Evolutionary conservation across 2,113 vertebrate genomes (phyloP), one percentile per base, ranked within the genome.

Genomic region (Ardeotis arabs): DNA sequence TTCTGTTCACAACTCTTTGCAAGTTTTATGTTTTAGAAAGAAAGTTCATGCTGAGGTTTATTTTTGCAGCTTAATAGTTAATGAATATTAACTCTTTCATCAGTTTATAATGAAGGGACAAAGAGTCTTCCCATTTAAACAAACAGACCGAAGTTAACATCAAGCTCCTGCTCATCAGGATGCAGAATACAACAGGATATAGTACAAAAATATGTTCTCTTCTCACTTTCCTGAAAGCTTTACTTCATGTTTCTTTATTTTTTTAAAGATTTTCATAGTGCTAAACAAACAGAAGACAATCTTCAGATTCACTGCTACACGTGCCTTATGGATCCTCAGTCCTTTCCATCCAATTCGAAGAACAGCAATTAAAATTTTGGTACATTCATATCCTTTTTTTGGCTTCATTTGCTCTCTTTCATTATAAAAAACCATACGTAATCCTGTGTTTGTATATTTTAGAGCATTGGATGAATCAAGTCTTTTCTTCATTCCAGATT

Each of bases 341-440:
- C 99, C 99, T 56, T 99, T 99, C 96, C 98, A 99, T 95, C 98
- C 96, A 10, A 90, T 99, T 96, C 97, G 99, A 98, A 98, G 99
- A 97, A 89, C 97, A 58, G 98, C 98, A 96, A 99, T 99, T 98
- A 99, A 97, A 98, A 98, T 99, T 98, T 99, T 99, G 76, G 95
- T 99, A 80, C 99, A 99, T 97, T 99, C 98, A 99, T 99, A 99
- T 99, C 99, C 99, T 99, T 99, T 79, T 41, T 10, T 72, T 27
- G 1, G 28, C 22, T 88, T 74, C 44, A 25, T 72, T 88, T 2
- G 0, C 10, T 77, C 24, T 53, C 31, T 84, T 52, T 75, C 3
- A 12, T 55, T 78, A 35, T 3, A 14, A 76, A 84, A 84, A 10
- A 6, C 0, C 0, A 16, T 35, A 1, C 0, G 2, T 31, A 67